Conservation (phyloP, 2,888 invertebrate species). For the Calliphora vomitoria region DNA sequence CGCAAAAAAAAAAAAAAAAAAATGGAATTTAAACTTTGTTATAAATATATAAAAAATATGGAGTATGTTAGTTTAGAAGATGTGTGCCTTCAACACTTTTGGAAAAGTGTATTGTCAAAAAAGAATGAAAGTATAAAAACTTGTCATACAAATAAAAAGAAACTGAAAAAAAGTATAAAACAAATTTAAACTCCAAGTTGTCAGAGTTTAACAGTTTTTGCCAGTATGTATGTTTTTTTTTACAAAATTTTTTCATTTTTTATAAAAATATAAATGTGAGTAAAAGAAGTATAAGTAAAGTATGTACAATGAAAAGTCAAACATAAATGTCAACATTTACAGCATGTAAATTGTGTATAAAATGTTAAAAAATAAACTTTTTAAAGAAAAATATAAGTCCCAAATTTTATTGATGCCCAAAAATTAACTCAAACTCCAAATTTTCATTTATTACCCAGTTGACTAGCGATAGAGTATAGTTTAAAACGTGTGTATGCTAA, state of each 20-base stretch:
- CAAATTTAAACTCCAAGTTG: slow-evolving; percentile 57
- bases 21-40: not conserved
- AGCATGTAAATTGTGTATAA: slow-evolving; percentile 46
- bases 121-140: slow-evolving; percentile 13
- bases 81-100: slow-evolving; percentile 60
- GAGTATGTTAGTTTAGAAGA: slow-evolving; percentile 3
- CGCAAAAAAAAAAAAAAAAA: slow-evolving; percentile 29
- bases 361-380: slow-evolving; percentile 45
- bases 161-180: slow-evolving; percentile 6
- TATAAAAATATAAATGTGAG: not conserved
- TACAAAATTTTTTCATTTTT: slow-evolving; percentile 5
- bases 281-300: not conserved
- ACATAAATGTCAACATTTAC: slow-evolving; percentile 67
- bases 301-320: slow-evolving; percentile 55
- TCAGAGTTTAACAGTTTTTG: slow-evolving; percentile 46
- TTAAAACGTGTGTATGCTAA: not conserved
- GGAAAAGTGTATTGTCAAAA: slow-evolving; percentile 32
- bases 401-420: not conserved
- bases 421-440: not conserved
- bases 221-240: slow-evolving; percentile 29
- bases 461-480: slow-evolving; percentile 44
- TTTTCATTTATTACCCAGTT: slow-evolving; percentile 56
- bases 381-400: not conserved
- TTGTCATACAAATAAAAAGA: slow-evolving; percentile 35
- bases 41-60: slow-evolving; percentile 9